Evolutionary conservation across 2,797 vertebrate species (phyloP).

Genomic region (Anas georgica): DNA sequence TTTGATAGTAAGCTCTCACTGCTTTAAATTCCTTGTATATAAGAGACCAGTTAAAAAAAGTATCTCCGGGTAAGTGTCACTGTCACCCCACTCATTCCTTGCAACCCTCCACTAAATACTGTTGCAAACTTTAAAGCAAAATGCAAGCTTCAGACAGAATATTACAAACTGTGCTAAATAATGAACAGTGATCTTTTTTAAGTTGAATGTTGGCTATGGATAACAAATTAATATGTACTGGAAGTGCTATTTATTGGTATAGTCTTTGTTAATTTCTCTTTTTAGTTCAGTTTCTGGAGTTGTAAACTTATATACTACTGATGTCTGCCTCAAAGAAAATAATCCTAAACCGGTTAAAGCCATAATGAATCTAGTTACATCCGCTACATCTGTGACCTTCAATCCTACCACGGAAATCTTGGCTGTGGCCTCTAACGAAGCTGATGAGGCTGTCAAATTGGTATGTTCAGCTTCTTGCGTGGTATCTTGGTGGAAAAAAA

Average conservation of each 20-base stretch:
- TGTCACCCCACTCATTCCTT: neutral
- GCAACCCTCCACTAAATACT: neutral
- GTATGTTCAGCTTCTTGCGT: constrained; percentile 72
- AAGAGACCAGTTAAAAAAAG: neutral
- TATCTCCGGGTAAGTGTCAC: neutral
- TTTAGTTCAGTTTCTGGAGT: constrained; percentile 91
- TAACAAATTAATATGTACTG: neutral
- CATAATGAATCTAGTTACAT: constrained; percentile 91
- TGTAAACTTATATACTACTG: constrained; percentile 91
- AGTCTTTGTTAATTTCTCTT: neutral
- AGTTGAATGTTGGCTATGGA: neutral
- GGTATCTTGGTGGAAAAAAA: neutral
- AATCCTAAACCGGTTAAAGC: constrained; percentile 88
- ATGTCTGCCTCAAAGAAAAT: constrained; percentile 82
- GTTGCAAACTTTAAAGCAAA: neutral
- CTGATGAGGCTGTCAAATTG: constrained; percentile 88
- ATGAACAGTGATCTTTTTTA: neutral
- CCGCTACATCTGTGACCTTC: constrained; percentile 86
- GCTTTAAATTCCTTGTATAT: neutral
- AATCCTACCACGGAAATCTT: constrained; percentile 90
- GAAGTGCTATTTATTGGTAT: neutral
- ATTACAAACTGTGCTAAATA: neutral
- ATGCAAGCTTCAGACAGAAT: neutral
- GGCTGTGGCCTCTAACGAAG: constrained; percentile 84
- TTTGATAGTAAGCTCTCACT: neutral